Conservation (phyloP, 1,140 invertebrate species). For the Tetragonula clypearis region DNA sequence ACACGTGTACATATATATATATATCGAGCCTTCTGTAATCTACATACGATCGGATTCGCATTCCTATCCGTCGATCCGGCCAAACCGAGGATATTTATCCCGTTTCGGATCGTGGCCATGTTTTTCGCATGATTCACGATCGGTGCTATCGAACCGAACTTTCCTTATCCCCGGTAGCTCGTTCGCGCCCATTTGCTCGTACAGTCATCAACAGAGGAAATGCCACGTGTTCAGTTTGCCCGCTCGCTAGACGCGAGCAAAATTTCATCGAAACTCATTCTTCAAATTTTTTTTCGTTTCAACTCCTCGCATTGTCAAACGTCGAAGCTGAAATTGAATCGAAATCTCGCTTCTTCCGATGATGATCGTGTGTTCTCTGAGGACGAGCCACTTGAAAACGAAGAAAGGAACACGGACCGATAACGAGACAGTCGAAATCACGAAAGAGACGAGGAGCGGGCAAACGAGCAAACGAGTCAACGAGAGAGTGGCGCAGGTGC, state of each 20-base stretch:
- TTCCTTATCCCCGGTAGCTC: no score
- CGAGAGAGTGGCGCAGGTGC: conserved; percentile 43
- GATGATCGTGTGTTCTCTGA: not conserved
- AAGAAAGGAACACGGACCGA: not conserved
- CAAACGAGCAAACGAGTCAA: not conserved
- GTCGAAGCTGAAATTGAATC: not conserved
- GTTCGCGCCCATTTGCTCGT: not conserved
- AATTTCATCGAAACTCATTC: not conserved
- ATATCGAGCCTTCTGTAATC: conserved; percentile 52
- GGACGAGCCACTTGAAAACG: not conserved
- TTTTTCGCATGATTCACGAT: conserved; percentile 28
- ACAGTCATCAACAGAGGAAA: not conserved
- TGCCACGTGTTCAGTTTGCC: not conserved
- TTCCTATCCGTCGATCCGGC: conserved; percentile 34
- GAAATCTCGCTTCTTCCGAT: not conserved
- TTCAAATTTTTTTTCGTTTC: not conserved
- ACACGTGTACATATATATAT: conserved; percentile 12
- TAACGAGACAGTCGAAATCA: conserved; percentile 29
- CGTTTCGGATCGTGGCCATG: not conserved
- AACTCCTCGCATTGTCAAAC: no score
- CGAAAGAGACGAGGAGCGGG: not conserved
- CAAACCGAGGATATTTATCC: conserved; percentile 59
- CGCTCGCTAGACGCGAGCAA: not conserved
- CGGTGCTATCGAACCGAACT: conserved; percentile 18
- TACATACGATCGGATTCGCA: conserved; percentile 47